Base-by-base conservation (phyloP, 2,888 invertebrate species). In the Lycaena phlaeas region DNA sequence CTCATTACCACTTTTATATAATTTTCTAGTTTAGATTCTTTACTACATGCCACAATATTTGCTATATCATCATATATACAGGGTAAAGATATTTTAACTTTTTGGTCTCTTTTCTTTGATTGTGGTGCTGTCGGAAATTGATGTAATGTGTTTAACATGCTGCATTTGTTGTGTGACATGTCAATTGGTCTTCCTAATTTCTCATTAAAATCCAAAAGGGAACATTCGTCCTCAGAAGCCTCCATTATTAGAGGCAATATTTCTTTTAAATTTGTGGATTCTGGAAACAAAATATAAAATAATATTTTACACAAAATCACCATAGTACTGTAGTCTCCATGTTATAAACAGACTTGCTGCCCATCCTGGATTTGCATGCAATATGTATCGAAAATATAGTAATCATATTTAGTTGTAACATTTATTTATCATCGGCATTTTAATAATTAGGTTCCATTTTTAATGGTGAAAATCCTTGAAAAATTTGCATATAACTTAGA, bases 111-210 rank as follows among this genome's bases (percentile, higher is more conserved):
- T 37, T 28, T 52, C n/a, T 26, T 50, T 0, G 46, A 38, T 2
- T 31, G 46, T 0, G 60, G 61, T 0, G 65, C 57, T 1, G 64
- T 53, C 0, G 70, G 67, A 12, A 68, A 49, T 4, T 68, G 57
- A 34, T 74, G 70, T 48, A 70, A 72, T 1, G 73, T 72, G 43
- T 65, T 74, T 52, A 64, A 71, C 2, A 78, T 64, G 5, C 64
- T 50, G 39, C 72, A 76, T 26, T 68, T 68, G 46, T 60, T 63
- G 31, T 61, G 64, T 0, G 66, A 54, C 0, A 55, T 42, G 7
- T 70, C 69, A 0, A 60, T 50, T 2, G 57, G 58, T 14, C 60
- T 60, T 29, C 66, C 68, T 1, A 82, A 54, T 40, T 75, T 78
- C 42, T 79, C 77, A 2, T 71, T 78, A 49, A 65, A 68, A 6